These are phyloP conservation scores for Numenius arquata DNA, from an alignment of 2,113 vertebrate genomes.

Conservation along the genomic window DNA sequence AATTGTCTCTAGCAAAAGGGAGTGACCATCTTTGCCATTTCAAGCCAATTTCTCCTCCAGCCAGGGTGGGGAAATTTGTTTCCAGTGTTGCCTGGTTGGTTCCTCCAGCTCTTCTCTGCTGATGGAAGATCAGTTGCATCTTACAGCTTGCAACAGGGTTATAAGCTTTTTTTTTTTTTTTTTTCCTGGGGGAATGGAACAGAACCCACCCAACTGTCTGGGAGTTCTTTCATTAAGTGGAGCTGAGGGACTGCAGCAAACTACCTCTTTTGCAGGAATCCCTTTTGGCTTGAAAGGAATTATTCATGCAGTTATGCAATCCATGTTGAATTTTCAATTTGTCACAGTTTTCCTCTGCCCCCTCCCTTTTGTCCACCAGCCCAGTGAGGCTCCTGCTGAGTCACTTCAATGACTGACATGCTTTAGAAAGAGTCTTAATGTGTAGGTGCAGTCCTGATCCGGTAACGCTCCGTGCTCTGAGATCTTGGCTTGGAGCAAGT, in stretches of 20 bases:
- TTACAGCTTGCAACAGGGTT: not conserved
- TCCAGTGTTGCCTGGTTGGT: not conserved
- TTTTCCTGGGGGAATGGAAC: not conserved
- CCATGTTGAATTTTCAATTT: conserved; percentile 64
- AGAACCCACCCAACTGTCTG: not conserved
- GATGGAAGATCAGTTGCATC: not conserved
- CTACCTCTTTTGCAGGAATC: conserved; percentile 21
- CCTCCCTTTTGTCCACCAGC: conserved; percentile 27
- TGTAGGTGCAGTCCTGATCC: not conserved
- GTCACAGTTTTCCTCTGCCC: conserved; percentile 29
- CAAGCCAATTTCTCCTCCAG: not conserved
- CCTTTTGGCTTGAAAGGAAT: conserved; percentile 42
- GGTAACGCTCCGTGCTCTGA: not conserved
- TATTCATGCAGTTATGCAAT: conserved; percentile 41
- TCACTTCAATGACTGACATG: not conserved
- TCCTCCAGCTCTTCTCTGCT: not conserved
- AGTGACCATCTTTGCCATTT: not conserved
- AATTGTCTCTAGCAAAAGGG: not conserved
- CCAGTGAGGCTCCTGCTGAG: not conserved
- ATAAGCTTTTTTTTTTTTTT: not conserved
- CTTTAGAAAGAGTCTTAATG: not conserved
- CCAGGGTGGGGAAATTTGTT: not conserved
- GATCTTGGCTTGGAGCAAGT: not conserved
- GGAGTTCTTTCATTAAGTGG: not conserved
- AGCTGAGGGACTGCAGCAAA: not conserved